phyloP scores from a whole-genome alignment of 2,888 invertebrate genomes.

The Macrophya alboannulata region DNA sequence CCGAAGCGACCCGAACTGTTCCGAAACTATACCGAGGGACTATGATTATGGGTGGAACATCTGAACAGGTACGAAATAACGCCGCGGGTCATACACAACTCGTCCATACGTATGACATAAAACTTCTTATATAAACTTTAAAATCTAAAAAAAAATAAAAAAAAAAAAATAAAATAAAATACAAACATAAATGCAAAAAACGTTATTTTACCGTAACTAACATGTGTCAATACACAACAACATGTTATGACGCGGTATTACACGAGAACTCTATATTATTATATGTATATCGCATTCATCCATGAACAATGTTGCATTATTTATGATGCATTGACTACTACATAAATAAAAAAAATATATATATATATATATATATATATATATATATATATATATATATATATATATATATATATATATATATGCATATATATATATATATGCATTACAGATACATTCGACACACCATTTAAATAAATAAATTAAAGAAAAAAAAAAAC shows the following conservation, averaged over 20 bases:
- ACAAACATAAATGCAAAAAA: constrained; percentile 14
- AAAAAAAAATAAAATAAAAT: not conserved
- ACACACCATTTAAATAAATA: constrained; percentile 2
- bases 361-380: constrained; percentile 6
- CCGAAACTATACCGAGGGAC: constrained; percentile 42
- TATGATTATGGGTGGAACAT: constrained; percentile 21
- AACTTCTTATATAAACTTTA: constrained; percentile 61
- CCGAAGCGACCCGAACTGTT: constrained; percentile 27
- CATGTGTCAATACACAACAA: constrained; percentile 9
- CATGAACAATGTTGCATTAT: constrained; percentile 52
- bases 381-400: constrained; percentile 29
- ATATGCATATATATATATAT: constrained; percentile 24
- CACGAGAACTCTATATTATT: constrained; percentile 43
- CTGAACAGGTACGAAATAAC: constrained; percentile 52
- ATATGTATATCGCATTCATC: constrained; percentile 48
- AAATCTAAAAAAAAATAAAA: constrained; percentile 29
- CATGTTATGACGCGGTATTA: constrained; percentile 33
- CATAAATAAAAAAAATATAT: constrained; percentile 13
- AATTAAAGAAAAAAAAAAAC: not conserved
- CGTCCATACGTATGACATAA: constrained; percentile 62
- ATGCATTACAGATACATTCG: constrained; percentile 51
- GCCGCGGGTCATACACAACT: constrained; percentile 49
- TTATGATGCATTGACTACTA: constrained; percentile 51
- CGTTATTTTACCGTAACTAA: constrained; percentile 33
- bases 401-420: constrained; percentile 5